phyloP scores from a whole-genome alignment of 2,888 invertebrate species.

The Nomada fucata region DNA sequence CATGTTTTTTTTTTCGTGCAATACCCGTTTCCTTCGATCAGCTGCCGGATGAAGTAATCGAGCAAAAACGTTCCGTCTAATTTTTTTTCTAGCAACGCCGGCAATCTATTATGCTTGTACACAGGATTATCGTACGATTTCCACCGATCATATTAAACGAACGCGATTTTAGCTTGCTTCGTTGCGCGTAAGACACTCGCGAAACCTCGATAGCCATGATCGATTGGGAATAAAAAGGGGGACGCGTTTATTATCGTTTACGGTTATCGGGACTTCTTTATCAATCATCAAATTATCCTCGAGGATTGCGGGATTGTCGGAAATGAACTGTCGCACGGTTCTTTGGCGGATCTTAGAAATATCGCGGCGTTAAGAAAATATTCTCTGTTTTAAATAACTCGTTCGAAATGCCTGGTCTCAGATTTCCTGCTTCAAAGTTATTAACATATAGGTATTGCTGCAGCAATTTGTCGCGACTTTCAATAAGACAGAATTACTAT shows the following conservation, averaged over 20 bases:
- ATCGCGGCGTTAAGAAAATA: no score
- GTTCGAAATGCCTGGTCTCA: no score
- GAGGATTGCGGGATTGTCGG: no score
- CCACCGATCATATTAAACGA: conserved; percentile 55
- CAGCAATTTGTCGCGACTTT: no score
- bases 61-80: conserved; percentile 20
- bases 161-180: conserved; percentile 8
- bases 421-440: no score
- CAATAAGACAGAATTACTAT: no score
- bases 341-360: no score
- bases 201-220: conserved; percentile 9
- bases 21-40: conserved; percentile 32
- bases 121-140: conserved; percentile 41
- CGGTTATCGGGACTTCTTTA: not conserved
- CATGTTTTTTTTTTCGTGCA: not conserved
- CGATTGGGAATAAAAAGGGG: not conserved
- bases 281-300: no score
- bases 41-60: conserved; percentile 46
- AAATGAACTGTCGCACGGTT: no score
- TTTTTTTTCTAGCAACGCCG: conserved; percentile 32
- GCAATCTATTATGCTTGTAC: conserved; percentile 23
- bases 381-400: no score
- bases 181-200: conserved; percentile 1
- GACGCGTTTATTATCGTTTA: not conserved
- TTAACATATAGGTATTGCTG: no score